Conservation (phyloP, 2,888 invertebrate genomes). For the Oxycera nigricornis region DNA sequence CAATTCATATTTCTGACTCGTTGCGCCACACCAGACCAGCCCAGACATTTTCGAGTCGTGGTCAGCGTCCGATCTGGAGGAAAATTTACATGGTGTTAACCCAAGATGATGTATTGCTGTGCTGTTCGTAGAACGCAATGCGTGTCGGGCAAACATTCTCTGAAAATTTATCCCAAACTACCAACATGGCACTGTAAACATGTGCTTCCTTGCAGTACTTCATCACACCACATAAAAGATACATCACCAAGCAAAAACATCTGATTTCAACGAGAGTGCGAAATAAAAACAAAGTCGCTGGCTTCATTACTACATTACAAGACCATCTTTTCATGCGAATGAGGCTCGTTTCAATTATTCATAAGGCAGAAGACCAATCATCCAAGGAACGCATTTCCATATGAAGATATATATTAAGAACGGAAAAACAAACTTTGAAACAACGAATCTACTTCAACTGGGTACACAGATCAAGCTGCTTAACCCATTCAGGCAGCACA, state of each 20-base stretch:
- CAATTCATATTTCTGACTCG: background rate
- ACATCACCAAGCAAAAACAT: background rate
- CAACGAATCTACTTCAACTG: background rate
- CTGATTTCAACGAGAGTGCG: background rate
- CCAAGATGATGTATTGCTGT: background rate
- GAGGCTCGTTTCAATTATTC: conserved; percentile 34
- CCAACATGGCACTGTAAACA: conserved; percentile 16
- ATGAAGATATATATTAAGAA: conserved; percentile 21
- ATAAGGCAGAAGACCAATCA: conserved; percentile 35
- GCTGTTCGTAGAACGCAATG: background rate
- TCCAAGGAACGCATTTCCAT: conserved; percentile 34
- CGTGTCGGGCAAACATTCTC: background rate
- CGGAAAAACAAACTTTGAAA: conserved; percentile 22
- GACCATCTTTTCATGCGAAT: conserved; percentile 21
- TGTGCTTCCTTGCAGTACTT: conserved; percentile 10
- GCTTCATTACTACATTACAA: conserved; percentile 34
- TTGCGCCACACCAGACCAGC: too few relatives aligned
- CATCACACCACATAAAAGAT: background rate
- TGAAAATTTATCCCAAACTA: conserved; percentile 13
- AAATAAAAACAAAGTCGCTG: conserved; percentile 3
- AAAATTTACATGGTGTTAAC: background rate
- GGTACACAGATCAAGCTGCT: background rate
- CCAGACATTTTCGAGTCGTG: background rate
- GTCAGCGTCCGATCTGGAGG: background rate
- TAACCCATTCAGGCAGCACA: background rate